These are phyloP conservation scores for Condylostylus longicornis DNA, from an alignment of 1,140 invertebrate species.

Conservation along the genomic window DNA sequence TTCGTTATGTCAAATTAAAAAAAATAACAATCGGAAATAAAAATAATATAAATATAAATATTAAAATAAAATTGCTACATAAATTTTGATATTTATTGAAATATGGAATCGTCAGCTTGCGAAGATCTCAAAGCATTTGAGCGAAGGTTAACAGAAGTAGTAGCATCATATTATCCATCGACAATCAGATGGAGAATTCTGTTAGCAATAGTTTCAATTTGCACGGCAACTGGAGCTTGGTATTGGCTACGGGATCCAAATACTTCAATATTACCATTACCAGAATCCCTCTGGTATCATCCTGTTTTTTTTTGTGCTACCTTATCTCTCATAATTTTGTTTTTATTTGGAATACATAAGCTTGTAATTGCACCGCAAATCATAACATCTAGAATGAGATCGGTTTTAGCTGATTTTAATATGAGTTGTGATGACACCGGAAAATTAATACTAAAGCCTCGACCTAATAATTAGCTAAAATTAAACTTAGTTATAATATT, in stretches of 20 bases:
- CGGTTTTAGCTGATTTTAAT: constrained; percentile 86
- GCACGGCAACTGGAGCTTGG: constrained; percentile 81
- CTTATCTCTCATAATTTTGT: constrained; percentile 68
- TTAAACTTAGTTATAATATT: too few relatives aligned
- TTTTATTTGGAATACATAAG: constrained; percentile 84
- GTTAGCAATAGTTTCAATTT: constrained; percentile 68
- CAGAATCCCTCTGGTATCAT: constrained; percentile 85
- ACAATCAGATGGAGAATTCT: constrained; percentile 86
- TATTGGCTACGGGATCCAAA: constrained; percentile 88
- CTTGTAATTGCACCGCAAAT: constrained; percentile 92
- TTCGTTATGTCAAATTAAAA: too few relatives aligned
- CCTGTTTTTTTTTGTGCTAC: constrained; percentile 91
- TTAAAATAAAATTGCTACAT: constrained; percentile 22
- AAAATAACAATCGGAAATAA: constrained; percentile 8
- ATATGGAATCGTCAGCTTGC: constrained; percentile 29
- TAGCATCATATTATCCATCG: constrained; percentile 78
- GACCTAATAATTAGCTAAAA: constrained; percentile 51
- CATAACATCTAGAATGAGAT: constrained; percentile 75
- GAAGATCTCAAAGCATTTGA: constrained; percentile 92
- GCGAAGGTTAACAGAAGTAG: constrained; percentile 88
- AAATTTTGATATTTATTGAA: constrained; percentile 22
- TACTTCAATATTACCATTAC: constrained; percentile 71
- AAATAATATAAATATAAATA: constrained; percentile 22
- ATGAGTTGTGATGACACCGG: constrained; percentile 97
- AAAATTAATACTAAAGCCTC: constrained; percentile 72